Evolutionary conservation across 2,797 vertebrate species (phyloP).

Genomic region (Poeciliopsis paucimaculata): DNA sequence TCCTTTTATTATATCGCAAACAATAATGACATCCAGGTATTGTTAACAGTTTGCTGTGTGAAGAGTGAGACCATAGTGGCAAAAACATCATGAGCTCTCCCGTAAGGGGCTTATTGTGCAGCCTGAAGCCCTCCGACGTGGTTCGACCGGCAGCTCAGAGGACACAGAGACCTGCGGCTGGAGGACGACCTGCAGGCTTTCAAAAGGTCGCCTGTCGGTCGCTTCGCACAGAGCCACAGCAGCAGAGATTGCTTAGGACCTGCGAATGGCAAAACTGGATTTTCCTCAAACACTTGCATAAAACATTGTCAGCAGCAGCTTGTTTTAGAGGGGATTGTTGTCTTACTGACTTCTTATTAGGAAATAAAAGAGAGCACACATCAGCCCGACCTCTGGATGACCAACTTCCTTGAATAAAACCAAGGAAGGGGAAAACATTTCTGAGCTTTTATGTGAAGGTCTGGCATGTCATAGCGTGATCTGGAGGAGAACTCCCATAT

Average conservation of each 20-base stretch:
- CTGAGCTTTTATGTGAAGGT: slow-evolving; percentile 38
- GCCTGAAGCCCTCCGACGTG: slow-evolving; percentile 75
- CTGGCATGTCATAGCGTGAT: slow-evolving; percentile 59
- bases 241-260: slow-evolving; percentile 80
- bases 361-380: slow-evolving; percentile 58
- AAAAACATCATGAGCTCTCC: slow-evolving; percentile 78
- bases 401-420: slow-evolving; percentile 48
- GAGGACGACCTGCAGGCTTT: slow-evolving; percentile 62
- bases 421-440: slow-evolving; percentile 34
- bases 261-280: slow-evolving; percentile 63
- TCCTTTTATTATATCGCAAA: slow-evolving; percentile 87
- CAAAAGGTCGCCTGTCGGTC: slow-evolving; percentile 49
- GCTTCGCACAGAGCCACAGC: slow-evolving; percentile 61
- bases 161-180: slow-evolving; percentile 61
- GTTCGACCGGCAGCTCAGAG: slow-evolving; percentile 71
- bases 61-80: slow-evolving; percentile 80
- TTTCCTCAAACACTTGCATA: slow-evolving; percentile 46
- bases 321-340: slow-evolving; percentile 36
- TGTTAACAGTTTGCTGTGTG: slow-evolving; percentile 86
- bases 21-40: slow-evolving; percentile 87
- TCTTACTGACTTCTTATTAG: slow-evolving; percentile 31
- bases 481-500: slow-evolving; percentile 53
- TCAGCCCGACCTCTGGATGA: slow-evolving; percentile 54
- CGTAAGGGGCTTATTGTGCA: slow-evolving; percentile 72
- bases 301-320: slow-evolving; percentile 24